Evolutionary conservation across 2,113 vertebrate genomes (phyloP).

Genomic region (Heterotilapia buettikoferi): DNA sequence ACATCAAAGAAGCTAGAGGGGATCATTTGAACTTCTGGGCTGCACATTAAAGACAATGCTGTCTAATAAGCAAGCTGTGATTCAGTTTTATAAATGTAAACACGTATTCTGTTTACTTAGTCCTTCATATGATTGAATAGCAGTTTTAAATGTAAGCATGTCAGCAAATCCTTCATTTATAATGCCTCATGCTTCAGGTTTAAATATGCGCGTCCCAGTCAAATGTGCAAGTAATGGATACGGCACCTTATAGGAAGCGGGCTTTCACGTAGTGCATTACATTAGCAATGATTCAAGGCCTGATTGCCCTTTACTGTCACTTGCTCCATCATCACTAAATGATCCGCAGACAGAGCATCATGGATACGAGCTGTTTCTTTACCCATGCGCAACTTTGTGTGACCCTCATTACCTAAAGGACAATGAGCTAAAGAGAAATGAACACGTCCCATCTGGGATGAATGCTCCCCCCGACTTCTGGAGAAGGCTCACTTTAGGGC

Average conservation of each 20-base stretch:
- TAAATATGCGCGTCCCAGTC: not conserved
- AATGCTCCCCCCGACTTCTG: conserved; percentile 11
- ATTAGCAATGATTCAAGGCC: conserved; percentile 36
- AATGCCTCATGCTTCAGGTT: not conserved
- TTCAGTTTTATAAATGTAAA: not conserved
- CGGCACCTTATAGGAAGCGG: not conserved
- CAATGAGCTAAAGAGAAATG: conserved; percentile 17
- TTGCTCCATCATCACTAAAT: conserved; percentile 39
- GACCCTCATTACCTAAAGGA: conserved; percentile 55
- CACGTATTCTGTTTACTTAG: not conserved
- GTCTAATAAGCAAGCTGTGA: not conserved
- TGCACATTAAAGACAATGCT: not conserved
- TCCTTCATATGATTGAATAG: not conserved
- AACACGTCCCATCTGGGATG: not conserved
- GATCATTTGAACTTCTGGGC: not conserved
- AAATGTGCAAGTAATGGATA: not conserved
- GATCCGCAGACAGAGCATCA: conserved; percentile 22
- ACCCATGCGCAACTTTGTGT: not conserved
- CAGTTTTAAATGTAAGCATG: not conserved
- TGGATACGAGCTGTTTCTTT: conserved; percentile 11
- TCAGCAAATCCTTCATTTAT: not conserved
- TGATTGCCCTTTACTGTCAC: conserved; percentile 33
- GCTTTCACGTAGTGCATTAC: not conserved
- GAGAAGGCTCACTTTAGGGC: not conserved
- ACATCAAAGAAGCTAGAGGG: not conserved